Evolutionary conservation across 35 echinoderm and acorn worm genomes (phyloP).

Genomic region (Apostichopus japonicus): DNA sequence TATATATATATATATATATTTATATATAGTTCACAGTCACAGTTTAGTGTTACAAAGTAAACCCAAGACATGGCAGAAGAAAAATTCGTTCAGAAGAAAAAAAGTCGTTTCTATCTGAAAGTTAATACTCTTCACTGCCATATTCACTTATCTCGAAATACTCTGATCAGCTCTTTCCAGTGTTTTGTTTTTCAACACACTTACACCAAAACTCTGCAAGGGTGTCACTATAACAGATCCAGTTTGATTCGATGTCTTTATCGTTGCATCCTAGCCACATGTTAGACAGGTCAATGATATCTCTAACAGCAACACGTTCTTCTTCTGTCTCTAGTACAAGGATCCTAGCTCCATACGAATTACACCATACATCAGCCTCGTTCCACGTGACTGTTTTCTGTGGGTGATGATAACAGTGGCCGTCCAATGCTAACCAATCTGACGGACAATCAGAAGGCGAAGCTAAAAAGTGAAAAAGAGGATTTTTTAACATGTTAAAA

Average conservation of each 20-base stretch:
- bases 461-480: not conserved
- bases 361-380: conserved; percentile 8
- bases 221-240: not conserved
- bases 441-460: not conserved
- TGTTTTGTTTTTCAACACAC: not conserved
- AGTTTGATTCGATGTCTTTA: conserved; percentile 1
- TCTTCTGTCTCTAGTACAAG: not conserved
- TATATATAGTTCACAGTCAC: too few relatives aligned
- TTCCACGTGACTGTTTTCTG: not conserved
- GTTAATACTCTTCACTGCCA: too few relatives aligned
- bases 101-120: too few relatives aligned
- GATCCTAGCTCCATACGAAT: conserved; percentile 15
- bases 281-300: not conserved
- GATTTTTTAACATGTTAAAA: too few relatives aligned
- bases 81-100: too few relatives aligned
- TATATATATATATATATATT: too few relatives aligned
- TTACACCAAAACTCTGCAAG: not conserved
- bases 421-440: not conserved
- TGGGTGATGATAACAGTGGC: not conserved
- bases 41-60: too few relatives aligned
- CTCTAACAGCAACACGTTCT: not conserved
- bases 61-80: too few relatives aligned
- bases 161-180: not conserved
- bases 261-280: conserved; percentile 21
- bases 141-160: too few relatives aligned